These are phyloP conservation scores for Copsychus sechellarum DNA, from an alignment of 2,113 vertebrate species.

Conservation along the genomic window DNA sequence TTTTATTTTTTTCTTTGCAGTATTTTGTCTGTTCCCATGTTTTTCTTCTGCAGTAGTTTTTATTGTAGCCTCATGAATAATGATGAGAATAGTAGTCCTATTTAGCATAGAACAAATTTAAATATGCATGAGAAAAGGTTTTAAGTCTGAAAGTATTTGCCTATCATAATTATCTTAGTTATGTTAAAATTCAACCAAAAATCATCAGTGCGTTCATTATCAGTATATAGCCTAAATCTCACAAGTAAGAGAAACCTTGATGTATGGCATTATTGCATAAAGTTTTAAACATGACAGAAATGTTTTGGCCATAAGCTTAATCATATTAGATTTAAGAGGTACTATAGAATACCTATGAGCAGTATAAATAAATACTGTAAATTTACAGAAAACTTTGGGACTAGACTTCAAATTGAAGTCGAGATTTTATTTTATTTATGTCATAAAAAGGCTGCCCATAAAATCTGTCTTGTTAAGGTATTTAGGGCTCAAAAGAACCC, in stretches of 20 bases:
- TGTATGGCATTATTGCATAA: not conserved
- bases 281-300: not conserved
- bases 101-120: not conserved
- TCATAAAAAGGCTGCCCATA: not conserved
- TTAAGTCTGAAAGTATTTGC: not conserved
- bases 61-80: not conserved
- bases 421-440: not conserved
- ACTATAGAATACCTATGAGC: not conserved
- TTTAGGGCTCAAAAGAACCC: not conserved
- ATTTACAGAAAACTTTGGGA: constrained; percentile 1
- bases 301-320: not conserved
- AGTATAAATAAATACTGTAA: not conserved
- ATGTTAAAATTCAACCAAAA: not conserved
- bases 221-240: not conserved
- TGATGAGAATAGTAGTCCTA: not conserved
- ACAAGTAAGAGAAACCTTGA: not conserved
- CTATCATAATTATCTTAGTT: not conserved
- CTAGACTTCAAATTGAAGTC: not conserved
- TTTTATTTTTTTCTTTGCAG: not conserved
- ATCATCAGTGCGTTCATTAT: fast-evolving
- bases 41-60: not conserved
- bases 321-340: not conserved
- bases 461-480: not conserved
- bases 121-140: not conserved
- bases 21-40: not conserved